These are phyloP conservation scores for Druon quercuslanigerum DNA, from an alignment of 1,140 invertebrate species.

Conservation along the genomic window DNA sequence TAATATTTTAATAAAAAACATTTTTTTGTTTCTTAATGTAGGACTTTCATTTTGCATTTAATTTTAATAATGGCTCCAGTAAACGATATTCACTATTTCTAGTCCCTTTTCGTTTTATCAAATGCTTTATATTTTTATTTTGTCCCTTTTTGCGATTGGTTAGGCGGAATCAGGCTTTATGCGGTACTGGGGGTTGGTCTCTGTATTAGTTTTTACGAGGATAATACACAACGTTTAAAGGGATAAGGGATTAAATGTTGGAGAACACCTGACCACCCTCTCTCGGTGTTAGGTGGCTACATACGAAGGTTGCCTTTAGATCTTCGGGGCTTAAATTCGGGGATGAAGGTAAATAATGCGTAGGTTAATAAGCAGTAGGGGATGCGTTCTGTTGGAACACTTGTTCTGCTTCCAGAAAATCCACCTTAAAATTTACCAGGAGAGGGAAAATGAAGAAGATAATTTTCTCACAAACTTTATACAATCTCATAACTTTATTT, in stretches of 20 bases:
- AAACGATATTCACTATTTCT: constrained; percentile 28
- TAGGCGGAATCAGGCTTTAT: constrained; percentile 66
- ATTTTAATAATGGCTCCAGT: no score
- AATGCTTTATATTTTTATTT: constrained; percentile 46
- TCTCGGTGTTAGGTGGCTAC: constrained; percentile 46
- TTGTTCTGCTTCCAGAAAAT: constrained; percentile 26
- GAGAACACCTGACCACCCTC: constrained; percentile 65
- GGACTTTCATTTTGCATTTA: no score
- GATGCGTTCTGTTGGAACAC: constrained; percentile 40
- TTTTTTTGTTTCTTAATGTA: no score
- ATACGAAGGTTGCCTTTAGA: constrained; percentile 54
- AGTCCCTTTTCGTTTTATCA: constrained; percentile 38
- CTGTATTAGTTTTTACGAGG: constrained; percentile 76
- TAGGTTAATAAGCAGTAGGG: background rate
- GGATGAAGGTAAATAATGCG: constrained; percentile 59
- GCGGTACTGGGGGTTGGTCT: constrained; percentile 54
- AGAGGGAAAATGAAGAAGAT: background rate
- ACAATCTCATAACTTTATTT: constrained; percentile 1
- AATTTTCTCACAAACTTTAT: background rate
- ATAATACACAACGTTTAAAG: constrained; percentile 76
- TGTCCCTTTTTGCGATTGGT: constrained; percentile 43
- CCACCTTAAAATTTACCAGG: constrained; percentile 8
- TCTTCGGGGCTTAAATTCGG: constrained; percentile 59
- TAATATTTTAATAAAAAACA: no score
- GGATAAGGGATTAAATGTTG: constrained; percentile 73